phyloP scores from a whole-genome alignment of 2,797 vertebrate genomes.

The Cyprinodon diabolis region DNA sequence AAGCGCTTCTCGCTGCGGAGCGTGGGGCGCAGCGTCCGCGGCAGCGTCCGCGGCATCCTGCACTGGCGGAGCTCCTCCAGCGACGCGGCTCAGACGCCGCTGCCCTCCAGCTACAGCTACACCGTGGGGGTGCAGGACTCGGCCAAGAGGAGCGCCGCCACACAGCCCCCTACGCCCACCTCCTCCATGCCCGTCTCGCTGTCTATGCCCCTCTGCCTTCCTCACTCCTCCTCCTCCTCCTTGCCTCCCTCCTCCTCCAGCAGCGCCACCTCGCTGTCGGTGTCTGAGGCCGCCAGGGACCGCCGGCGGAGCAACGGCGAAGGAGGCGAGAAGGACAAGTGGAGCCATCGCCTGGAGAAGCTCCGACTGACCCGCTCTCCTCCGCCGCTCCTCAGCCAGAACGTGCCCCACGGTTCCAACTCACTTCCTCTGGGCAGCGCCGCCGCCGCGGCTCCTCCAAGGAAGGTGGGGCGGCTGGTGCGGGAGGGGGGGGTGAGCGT shows the following conservation, averaged over 20 bases:
- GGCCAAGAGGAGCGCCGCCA: slow-evolving; percentile 72
- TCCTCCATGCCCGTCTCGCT: slow-evolving; percentile 79
- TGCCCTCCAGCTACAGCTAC: slow-evolving; percentile 84
- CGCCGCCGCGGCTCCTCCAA: slow-evolving; percentile 61
- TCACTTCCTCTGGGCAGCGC: slow-evolving; percentile 70
- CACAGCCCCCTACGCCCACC: slow-evolving; percentile 72
- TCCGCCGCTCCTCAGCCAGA: slow-evolving; percentile 59
- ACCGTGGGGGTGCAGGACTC: slow-evolving; percentile 79
- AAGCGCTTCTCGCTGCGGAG: slow-evolving; percentile 91
- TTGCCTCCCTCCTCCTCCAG: slow-evolving; percentile 82
- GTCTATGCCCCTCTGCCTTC: slow-evolving; percentile 80
- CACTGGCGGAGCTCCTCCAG: slow-evolving; percentile 88
- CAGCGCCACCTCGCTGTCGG: slow-evolving; percentile 82
- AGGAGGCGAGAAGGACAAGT: slow-evolving; percentile 85
- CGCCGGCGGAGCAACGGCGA: slow-evolving; percentile 82
- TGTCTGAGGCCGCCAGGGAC: slow-evolving; percentile 76
- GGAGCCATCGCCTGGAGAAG: slow-evolving; percentile 90
- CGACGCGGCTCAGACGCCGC: slow-evolving; percentile 68
- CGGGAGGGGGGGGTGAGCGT: slow-evolving; percentile 82
- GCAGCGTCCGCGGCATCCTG: slow-evolving; percentile 89
- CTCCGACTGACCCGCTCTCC: slow-evolving; percentile 86
- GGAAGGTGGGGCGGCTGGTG: slow-evolving; percentile 81
- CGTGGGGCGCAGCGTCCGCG: slow-evolving; percentile 89
- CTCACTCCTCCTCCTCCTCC: slow-evolving; percentile 84
- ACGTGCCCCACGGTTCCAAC: slow-evolving; percentile 27